Evolutionary conservation across 2,797 vertebrate species (phyloP), one percentile per base, ranked within the genome.

Genomic region (Cirrhinus molitorella): DNA sequence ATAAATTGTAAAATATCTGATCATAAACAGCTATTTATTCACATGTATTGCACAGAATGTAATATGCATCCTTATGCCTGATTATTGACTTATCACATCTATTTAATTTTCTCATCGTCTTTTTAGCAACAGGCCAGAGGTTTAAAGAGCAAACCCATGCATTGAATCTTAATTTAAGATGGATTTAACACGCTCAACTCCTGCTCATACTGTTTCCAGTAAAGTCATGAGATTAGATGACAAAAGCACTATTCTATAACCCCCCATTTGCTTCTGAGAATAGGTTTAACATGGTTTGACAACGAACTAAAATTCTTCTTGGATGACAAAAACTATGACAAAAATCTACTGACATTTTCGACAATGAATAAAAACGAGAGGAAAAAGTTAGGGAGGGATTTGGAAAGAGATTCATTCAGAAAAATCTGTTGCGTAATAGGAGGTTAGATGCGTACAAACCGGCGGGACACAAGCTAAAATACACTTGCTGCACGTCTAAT

Each of bases 171-270:
- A 93, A 93, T 92, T 91, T 91, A 93, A 91, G 93, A 91, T 94
- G 94, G 94, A 80, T 91, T 87, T 90, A 75, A 45, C 37, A 76
- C 3, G 47, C 78, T 84, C 68, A 75, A 57, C 28, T 53, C n/a
- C 91, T 89, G 93, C 91, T 92, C 88, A 88, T 84, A 79, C 81
- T 87, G 89, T 87, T 84, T 81, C 83, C 87, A 88, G 89, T 91
- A 91, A 87, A 91, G 91, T 93, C 92, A 90, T 94, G 92, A 94
- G 92, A 94, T 94, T 91, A 93, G 90, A 93, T 92, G 92, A 94
- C 93, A 94, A 92, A 92, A 89, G 90, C 85, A 89, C 89, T 89
- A 85, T 93, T 93, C 93, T 92, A 89, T 86, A 90, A 91, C 90
- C 91, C 71, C 68, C 91, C 68, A 67, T 89, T 90, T 87, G 84